Conservation (phyloP, 2,888 invertebrate species). For the Marasmarcha lunaedactyla region DNA sequence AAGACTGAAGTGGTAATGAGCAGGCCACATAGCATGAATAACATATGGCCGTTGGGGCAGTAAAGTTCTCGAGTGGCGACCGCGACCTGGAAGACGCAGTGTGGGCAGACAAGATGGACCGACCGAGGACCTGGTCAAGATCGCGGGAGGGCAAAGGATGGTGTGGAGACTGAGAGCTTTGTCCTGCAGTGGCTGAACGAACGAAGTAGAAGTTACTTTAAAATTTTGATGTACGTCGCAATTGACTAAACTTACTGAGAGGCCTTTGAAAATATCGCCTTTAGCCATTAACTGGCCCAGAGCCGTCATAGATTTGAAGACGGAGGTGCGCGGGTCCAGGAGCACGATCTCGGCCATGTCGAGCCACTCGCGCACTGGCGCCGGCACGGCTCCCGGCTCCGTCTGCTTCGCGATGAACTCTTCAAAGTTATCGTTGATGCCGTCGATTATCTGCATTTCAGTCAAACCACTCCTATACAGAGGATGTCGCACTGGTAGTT, state of each 20-base stretch:
- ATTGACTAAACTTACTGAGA: background rate
- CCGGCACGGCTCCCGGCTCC: constrained; percentile 41
- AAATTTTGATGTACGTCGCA: too few relatives aligned
- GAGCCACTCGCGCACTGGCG: constrained; percentile 53
- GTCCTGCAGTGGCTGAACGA: too few relatives aligned
- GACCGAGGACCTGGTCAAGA: too few relatives aligned
- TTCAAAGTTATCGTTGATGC: constrained; percentile 76
- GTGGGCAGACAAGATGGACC: too few relatives aligned
- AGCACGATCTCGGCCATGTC: constrained; percentile 76
- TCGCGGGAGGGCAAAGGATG: too few relatives aligned
- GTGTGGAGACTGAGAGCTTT: too few relatives aligned
- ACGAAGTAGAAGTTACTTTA: too few relatives aligned
- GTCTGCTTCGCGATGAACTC: constrained; percentile 66
- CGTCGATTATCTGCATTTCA: constrained; percentile 73
- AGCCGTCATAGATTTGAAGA: constrained; percentile 67
- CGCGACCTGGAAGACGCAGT: too few relatives aligned
- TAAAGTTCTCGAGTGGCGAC: too few relatives aligned
- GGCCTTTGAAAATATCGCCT: constrained; percentile 70
- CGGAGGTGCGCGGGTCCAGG: constrained; percentile 71
- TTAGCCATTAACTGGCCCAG: constrained; percentile 48
- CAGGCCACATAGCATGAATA: too few relatives aligned
- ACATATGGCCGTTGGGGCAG: too few relatives aligned
- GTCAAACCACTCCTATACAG: constrained; percentile 74
- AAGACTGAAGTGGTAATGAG: too few relatives aligned
- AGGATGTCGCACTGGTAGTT: constrained; percentile 56